phyloP scores from a whole-genome alignment of 2,113 vertebrate genomes.

The Miniopterus natalensis region DNA sequence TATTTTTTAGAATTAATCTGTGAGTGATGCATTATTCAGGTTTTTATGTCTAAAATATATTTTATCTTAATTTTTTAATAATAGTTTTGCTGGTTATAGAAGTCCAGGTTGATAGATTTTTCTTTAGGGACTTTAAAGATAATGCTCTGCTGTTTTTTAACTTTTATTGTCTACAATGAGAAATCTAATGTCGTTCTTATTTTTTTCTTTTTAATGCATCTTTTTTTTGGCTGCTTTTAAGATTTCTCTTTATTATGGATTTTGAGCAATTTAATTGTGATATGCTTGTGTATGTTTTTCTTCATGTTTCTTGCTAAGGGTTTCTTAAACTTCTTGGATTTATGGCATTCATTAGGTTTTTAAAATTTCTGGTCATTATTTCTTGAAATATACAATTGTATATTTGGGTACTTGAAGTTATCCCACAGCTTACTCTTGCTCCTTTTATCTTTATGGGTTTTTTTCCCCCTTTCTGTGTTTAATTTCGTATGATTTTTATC shows the following conservation, averaged over 20 bases:
- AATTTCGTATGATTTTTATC: neutral
- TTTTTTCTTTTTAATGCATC: neutral
- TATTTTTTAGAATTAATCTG: neutral
- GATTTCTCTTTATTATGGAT: neutral
- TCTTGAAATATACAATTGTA: neutral
- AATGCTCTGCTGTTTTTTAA: neutral
- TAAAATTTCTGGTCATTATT: neutral
- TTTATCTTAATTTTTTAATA: neutral
- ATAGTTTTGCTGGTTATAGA: neutral
- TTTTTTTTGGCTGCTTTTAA: neutral
- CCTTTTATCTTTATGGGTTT: neutral
- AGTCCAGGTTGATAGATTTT: neutral
- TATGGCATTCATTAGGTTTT: neutral
- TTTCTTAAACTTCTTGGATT: neutral
- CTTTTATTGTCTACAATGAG: neutral
- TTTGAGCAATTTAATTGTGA: neutral
- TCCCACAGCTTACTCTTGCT: neutral
- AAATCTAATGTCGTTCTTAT: neutral
- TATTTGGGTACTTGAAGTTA: neutral
- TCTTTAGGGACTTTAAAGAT: neutral
- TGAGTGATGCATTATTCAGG: neutral
- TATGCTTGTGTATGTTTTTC: neutral
- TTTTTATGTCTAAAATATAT: neutral
- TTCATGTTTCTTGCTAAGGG: neutral
- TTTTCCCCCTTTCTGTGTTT: neutral